Base-by-base conservation (phyloP, 64 coral and sea anemone species). In the Montipora sp. region DNA sequence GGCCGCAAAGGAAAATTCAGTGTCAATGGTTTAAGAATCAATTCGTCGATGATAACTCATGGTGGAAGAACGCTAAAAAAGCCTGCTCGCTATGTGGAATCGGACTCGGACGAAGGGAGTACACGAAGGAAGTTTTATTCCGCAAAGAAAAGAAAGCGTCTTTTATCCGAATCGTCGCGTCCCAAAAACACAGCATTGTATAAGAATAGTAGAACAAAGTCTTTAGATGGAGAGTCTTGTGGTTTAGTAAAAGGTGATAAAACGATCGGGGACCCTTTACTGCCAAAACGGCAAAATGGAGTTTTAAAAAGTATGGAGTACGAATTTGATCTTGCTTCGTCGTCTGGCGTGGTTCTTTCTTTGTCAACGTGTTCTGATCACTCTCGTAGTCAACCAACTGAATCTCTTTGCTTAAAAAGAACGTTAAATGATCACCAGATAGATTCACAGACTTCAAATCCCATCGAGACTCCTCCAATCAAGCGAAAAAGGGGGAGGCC, bases 51-150 rank as follows among this genome's bases (percentile, higher is more conserved):
- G 78, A 92, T 97, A 15, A 94, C 95, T 75, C 92, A 97, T 65
- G 95, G 95, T 84, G 95, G 95, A 45, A 94, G 95, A 49, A 92
- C 59, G 19, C 94, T 90, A 18, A 97, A 97, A 81, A 85, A 91
- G 4, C 95, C 95, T 55, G 93, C 89, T 70, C 92, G 95, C 47
- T 97, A 88, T 73, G 81, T 90, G 87, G 95, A 97, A 47, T 93
- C 95, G 3, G 95, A 97, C 48, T 97, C 95, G 2, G 95, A 97
- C 83, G 90, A 85, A 22, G 95, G 84, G 58, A 94, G 49, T 18
- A 22, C 81, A 59, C 87, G 63, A 45, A 83, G 92, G 87, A 94
- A 90, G 91, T 87, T 87, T 60, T 60, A 60, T 48, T 72, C 82
- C 60, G 46, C 59, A 51, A 93, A 93, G 75, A 85, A 70, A 51